Evolutionary conservation across 64 coral and sea anemone genomes (phyloP).

Genomic region (Exaiptasia diaphana): DNA sequence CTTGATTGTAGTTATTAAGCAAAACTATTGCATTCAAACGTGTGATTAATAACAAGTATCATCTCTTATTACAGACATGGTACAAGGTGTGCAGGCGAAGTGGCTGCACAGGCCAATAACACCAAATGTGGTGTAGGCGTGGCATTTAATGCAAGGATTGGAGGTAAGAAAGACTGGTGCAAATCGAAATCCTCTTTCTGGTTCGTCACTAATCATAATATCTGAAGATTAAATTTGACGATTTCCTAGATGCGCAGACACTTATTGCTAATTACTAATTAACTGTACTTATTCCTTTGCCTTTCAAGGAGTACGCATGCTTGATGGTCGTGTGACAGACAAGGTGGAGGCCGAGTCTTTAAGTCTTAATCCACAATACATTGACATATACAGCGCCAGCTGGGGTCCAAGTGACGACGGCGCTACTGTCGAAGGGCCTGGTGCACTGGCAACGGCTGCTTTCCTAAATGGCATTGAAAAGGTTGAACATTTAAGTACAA

Average conservation of each 20-base stretch:
- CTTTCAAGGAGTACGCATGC: conserved; percentile 99
- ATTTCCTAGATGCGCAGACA: too few species aligned
- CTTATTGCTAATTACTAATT: too few species aligned
- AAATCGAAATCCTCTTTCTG: too few species aligned
- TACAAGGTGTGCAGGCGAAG: conserved; percentile 91
- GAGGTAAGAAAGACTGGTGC: conserved; percentile 79
- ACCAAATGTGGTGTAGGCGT: conserved; percentile 90
- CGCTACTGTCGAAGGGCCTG: conserved; percentile 92
- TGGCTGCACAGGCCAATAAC: conserved; percentile 93
- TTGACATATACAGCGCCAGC: conserved; percentile 92
- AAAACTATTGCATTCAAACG: too few species aligned
- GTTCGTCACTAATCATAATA: too few species aligned
- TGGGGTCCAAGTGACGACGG: conserved; percentile 99
- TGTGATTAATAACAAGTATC: too few species aligned
- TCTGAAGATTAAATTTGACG: too few species aligned
- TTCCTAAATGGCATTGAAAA: conserved; percentile 96
- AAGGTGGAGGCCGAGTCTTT: conserved; percentile 97
- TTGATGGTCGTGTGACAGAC: conserved; percentile 96
- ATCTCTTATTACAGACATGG: too few species aligned
- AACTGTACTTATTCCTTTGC: too few species aligned
- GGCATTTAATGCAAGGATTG: conserved; percentile 90
- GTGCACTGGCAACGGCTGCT: conserved; percentile 87
- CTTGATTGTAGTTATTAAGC: too few species aligned
- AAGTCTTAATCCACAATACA: conserved; percentile 98
- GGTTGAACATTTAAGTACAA: conserved; percentile 42